These are phyloP conservation scores for Clarias fuscus DNA, from an alignment of 2,797 vertebrate genomes.

Conservation along the genomic window DNA sequence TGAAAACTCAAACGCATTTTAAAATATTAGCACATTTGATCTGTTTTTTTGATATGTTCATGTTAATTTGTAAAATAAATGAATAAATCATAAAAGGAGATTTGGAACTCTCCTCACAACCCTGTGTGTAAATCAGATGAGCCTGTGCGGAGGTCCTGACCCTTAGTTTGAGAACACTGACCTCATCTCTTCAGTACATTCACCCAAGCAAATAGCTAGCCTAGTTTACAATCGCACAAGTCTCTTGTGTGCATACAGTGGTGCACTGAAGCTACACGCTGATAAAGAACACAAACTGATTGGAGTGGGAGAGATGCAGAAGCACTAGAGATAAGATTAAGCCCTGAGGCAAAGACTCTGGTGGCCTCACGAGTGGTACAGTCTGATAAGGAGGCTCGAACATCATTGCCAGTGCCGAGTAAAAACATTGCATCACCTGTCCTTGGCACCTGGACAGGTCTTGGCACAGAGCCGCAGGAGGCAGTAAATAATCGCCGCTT, in stretches of 20 bases:
- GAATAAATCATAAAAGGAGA: background rate
- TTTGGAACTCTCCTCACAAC: background rate
- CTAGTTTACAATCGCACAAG: background rate
- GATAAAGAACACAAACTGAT: background rate
- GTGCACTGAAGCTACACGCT: background rate
- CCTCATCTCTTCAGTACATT: background rate
- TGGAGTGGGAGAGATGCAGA: background rate
- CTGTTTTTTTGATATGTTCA: background rate
- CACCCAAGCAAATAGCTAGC: background rate
- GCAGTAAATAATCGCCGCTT: background rate
- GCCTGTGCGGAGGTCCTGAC: too few species aligned
- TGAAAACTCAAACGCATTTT: background rate
- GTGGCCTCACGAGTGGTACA: background rate
- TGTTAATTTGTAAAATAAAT: background rate
- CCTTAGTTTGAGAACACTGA: background rate
- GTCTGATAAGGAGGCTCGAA: background rate
- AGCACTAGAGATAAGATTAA: background rate
- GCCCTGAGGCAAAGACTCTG: too few species aligned
- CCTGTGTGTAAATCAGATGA: background rate
- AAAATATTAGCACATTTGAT: background rate
- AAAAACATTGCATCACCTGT: background rate
- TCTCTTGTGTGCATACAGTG: too few species aligned
- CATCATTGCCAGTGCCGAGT: background rate
- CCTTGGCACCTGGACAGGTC: background rate
- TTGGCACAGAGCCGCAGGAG: background rate